Evolutionary conservation across 2,113 vertebrate genomes (phyloP), one percentile per base, ranked within the genome.

Genomic region (Condylura cristata): DNA sequence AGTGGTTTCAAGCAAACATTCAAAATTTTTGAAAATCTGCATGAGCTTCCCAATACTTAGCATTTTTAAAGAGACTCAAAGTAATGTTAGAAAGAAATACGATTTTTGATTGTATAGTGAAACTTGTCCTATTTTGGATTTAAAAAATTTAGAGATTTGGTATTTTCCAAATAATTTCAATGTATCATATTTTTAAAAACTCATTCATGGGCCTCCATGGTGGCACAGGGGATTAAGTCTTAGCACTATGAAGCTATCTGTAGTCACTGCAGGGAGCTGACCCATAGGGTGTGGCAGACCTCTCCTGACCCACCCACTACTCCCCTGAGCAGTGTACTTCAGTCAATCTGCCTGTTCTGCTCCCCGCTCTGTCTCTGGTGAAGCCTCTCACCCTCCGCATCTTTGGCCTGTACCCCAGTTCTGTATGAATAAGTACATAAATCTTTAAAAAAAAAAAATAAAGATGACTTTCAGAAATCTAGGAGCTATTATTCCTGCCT

Each of bases 1-100:
- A 78, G 22, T 85, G 56, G 86, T 63, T 95, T 86, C 53, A 89
- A 91, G 17, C 37, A 96, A 96, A 95, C 72, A 22, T 53, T 60
- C 13, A 68, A 44, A 68, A 92, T 61, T 74, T 68, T 56, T 5
- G n/a, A 94, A 96, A 85, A 81, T 1, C 26, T 89, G 18, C 91
- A 30, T n/a, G n/a, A 76, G 18, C 26, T 53, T 89, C 72, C 44
- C 46, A 87, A 68, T 48, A 81, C 8, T 84, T 44, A 34, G 22
- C n/a, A 81, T n/a, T 86, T 91, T 86, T 60, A 51, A 53, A 34
- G 22, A 85, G 37, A 75, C 3, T 68, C 5, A 17, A 71, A 3
- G 16, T 24, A 24, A 44, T 48, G 51, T 75, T 48, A 91, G 68
- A n/a, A 74, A 88, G 28, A 81, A 85, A 28, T 32, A 51, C 10